Evolutionary conservation across 2,888 invertebrate species (phyloP).

Genomic region (Gibbula magus): DNA sequence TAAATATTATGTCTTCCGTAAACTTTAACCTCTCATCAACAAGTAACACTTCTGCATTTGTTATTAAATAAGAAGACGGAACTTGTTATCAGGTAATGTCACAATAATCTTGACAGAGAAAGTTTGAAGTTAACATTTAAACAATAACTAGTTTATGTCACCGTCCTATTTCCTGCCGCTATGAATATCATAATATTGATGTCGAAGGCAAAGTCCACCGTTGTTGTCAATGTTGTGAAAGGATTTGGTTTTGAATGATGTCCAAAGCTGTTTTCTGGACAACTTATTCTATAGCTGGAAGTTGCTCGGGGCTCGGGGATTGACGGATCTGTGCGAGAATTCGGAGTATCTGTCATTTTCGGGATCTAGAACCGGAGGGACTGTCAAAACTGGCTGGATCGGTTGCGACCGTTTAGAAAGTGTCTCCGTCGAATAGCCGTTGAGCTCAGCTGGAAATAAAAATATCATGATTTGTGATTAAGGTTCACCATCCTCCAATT

Average conservation of each 20-base stretch:
- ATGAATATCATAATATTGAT: no score
- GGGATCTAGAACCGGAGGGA: slow-evolving; percentile 44
- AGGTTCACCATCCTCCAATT: no score
- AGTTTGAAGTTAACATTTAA: no score
- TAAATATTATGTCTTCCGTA: no score
- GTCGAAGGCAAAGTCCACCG: background rate
- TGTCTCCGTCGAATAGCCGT: slow-evolving; percentile 65
- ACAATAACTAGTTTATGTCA: no score
- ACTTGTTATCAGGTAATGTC: no score
- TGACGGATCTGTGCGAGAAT: slow-evolving; percentile 44
- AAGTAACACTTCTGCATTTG: no score
- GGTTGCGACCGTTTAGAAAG: slow-evolving; percentile 63
- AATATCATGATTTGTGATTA: no score
- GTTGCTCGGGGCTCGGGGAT: background rate
- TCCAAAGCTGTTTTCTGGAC: background rate
- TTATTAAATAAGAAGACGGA: no score
- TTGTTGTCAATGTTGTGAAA: background rate
- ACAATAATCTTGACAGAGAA: no score
- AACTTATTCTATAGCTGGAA: slow-evolving; percentile 12
- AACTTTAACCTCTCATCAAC: no score
- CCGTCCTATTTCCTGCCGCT: no score
- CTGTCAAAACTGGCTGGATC: slow-evolving; percentile 62
- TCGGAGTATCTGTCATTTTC: slow-evolving; percentile 57
- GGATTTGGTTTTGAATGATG: background rate
- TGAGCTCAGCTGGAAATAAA: slow-evolving; percentile 64